phyloP scores from a whole-genome alignment of 2,888 invertebrate genomes.

The Protodeltote pygarga region DNA sequence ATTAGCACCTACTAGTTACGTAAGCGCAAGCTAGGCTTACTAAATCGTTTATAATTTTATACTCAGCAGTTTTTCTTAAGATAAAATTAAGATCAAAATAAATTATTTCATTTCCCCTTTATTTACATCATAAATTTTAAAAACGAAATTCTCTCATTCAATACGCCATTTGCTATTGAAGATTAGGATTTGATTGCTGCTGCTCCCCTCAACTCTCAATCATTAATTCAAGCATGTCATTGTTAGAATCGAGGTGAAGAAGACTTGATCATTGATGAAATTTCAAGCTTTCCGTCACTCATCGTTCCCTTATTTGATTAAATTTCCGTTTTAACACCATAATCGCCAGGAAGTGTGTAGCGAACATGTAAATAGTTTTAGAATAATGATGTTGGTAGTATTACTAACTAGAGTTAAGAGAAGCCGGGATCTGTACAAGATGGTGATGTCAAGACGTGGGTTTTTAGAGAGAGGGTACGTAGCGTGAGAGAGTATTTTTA shows the following conservation, averaged over 20 bases:
- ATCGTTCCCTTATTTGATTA: slow-evolving; percentile 61
- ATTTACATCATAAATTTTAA: slow-evolving; percentile 26
- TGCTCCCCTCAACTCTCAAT: slow-evolving; percentile 46
- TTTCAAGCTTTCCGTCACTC: slow-evolving; percentile 77
- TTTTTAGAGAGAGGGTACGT: slow-evolving; percentile 57
- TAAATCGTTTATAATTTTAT: slow-evolving; percentile 84
- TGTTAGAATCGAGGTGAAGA: slow-evolving; percentile 41
- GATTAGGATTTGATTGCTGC: slow-evolving; percentile 57
- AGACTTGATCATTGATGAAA: slow-evolving; percentile 82
- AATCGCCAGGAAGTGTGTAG: slow-evolving; percentile 81
- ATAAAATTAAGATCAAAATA: slow-evolving; percentile 72
- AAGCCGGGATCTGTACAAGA: slow-evolving; percentile 73
- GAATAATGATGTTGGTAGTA: slow-evolving; percentile 75
- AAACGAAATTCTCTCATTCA: slow-evolving; percentile 25
- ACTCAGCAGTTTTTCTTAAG: slow-evolving; percentile 81
- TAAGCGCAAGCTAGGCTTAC: slow-evolving; percentile 84
- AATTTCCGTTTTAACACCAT: slow-evolving; percentile 61
- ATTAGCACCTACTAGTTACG: slow-evolving; percentile 83
- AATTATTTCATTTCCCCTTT: slow-evolving; percentile 48
- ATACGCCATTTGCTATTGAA: slow-evolving; percentile 37
- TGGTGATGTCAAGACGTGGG: slow-evolving; percentile 51
- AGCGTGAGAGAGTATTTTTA: slow-evolving; percentile 79
- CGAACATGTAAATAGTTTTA: slow-evolving; percentile 76
- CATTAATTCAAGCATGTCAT: slow-evolving; percentile 47
- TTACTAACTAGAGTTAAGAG: slow-evolving; percentile 70